Conservation (phyloP, 37 sponge, comb jelly and placozoan species). For the Cliona cf. orientalis region DNA sequence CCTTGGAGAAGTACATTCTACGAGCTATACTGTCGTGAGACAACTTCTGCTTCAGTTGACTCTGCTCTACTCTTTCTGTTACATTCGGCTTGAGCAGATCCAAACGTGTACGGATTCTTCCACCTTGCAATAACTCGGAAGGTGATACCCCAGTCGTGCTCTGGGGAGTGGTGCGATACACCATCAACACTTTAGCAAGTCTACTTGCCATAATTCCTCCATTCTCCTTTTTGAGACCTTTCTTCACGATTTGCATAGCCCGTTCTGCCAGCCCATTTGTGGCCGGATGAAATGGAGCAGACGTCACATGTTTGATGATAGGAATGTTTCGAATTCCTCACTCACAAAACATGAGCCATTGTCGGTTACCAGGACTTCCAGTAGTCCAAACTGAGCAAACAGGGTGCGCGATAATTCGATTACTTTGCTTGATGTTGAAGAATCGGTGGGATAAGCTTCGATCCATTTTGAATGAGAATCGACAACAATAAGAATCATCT, state of each 20-base stretch:
- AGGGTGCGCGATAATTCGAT: constrained; percentile 13
- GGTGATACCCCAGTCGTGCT: too few relatives aligned
- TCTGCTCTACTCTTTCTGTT: constrained; percentile 1
- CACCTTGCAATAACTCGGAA: too few relatives aligned
- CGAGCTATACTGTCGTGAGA: background rate
- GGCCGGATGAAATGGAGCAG: too few relatives aligned
- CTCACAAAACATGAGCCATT: constrained; percentile 44
- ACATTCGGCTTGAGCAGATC: constrained; percentile 14
- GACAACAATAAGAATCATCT: too few relatives aligned
- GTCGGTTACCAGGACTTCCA: constrained; percentile 28
- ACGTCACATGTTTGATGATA: constrained; percentile 4
- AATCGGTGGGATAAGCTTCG: background rate
- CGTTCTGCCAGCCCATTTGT: too few relatives aligned
- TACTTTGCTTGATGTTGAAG: constrained; percentile 9
- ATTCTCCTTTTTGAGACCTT: constrained; percentile 9
- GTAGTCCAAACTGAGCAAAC: too few relatives aligned
- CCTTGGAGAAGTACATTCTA: background rate
- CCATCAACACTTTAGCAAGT: constrained; percentile 13
- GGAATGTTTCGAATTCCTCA: too few relatives aligned
- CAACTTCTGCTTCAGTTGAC: constrained; percentile 6
- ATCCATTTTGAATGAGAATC: too few relatives aligned
- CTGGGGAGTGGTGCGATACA: too few relatives aligned
- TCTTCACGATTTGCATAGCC: too few relatives aligned
- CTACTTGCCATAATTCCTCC: constrained; percentile 4
- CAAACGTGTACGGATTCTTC: too few relatives aligned